phyloP scores from a whole-genome alignment of 2,888 invertebrate species.

The Chrysolina oricalcia region DNA sequence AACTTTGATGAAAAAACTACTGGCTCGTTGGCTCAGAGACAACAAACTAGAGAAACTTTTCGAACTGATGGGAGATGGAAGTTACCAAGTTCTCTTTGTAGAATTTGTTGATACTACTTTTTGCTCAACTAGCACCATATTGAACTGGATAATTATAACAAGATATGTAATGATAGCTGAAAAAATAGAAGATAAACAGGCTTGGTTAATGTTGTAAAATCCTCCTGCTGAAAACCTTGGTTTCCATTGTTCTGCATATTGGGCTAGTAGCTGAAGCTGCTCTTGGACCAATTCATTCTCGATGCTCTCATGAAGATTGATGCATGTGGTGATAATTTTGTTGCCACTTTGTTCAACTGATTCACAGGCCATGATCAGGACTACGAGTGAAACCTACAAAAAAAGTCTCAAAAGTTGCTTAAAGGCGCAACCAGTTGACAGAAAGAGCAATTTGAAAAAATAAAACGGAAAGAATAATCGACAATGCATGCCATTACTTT shows the following conservation, averaged over 20 bases:
- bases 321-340: conserved; percentile 41
- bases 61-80: neutral
- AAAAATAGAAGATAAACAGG: conserved; percentile 39
- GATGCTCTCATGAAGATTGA: conserved; percentile 30
- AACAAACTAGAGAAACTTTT: neutral
- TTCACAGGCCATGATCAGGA: conserved; percentile 43
- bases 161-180: conserved; percentile 40
- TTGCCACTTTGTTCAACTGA: conserved; percentile 42
- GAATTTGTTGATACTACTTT: neutral
- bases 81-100: neutral
- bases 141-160: conserved; percentile 45
- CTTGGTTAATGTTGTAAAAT: conserved; percentile 47
- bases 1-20: too few species aligned
- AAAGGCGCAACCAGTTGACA: neutral
- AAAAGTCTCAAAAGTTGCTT: neutral
- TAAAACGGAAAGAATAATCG: too few species aligned
- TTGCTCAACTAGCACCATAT: conserved; percentile 36
- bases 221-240: conserved; percentile 47
- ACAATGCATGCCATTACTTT: too few species aligned
- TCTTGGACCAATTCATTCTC: conserved; percentile 37
- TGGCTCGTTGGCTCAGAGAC: neutral
- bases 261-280: conserved; percentile 34
- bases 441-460: conserved; percentile 5
- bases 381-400: conserved; percentile 42
- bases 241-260: conserved; percentile 45